These are phyloP conservation scores for Chrysocyon brachyurus DNA, from an alignment of 2,797 vertebrate species.

Conservation along the genomic window DNA sequence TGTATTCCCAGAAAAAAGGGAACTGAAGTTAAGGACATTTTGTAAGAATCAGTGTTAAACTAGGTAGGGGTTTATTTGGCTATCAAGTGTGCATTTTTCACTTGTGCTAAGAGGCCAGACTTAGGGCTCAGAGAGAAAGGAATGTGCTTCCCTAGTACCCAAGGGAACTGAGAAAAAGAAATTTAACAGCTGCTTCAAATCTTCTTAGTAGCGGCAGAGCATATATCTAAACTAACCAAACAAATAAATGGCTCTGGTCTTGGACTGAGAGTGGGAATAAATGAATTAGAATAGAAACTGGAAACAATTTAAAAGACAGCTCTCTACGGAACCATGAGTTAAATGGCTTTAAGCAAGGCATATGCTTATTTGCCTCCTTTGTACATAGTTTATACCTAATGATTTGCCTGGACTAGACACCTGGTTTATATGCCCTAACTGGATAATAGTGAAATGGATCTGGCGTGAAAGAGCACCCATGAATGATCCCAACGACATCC, in stretches of 20 bases:
- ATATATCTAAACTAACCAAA: neutral
- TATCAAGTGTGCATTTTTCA: slow-evolving; percentile 3
- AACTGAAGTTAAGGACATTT: slow-evolving; percentile 11
- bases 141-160: slow-evolving; percentile 29
- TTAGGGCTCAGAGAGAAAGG: slow-evolving; percentile 30
- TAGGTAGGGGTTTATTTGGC: slow-evolving; percentile 1
- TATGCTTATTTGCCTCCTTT: neutral
- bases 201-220: neutral
- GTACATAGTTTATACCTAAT: neutral
- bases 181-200: slow-evolving; percentile 34
- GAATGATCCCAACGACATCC: neutral
- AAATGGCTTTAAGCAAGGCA: neutral
- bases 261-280: neutral
- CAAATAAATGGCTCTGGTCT: neutral
- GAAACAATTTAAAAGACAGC: neutral
- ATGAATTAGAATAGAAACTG: neutral
- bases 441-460: neutral
- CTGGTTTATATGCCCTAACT: neutral
- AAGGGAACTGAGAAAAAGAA: slow-evolving; percentile 42
- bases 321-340: neutral
- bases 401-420: neutral
- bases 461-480: neutral
- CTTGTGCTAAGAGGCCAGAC: neutral
- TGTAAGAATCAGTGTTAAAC: neutral
- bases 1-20: slow-evolving; percentile 16